phyloP scores from a whole-genome alignment of 2,797 vertebrate genomes.

The Pyrocephalus nanus region DNA sequence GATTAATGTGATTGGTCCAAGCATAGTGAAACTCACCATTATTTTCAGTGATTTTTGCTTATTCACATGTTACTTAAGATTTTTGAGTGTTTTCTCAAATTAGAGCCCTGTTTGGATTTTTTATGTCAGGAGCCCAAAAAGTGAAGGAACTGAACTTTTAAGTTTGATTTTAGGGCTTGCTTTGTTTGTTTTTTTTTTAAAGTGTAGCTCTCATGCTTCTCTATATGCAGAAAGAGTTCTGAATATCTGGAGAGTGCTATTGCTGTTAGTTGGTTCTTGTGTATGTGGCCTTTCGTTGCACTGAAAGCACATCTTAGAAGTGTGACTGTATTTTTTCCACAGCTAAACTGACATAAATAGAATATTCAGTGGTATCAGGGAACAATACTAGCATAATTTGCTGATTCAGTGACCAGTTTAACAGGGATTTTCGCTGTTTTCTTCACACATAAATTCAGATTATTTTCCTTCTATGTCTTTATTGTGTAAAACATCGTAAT shows the following conservation, averaged over 20 bases:
- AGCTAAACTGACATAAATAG: not conserved
- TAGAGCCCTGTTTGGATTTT: not conserved
- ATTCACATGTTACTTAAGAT: not conserved
- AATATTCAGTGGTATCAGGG: not conserved
- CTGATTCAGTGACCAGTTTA: not conserved
- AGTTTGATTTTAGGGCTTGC: not conserved
- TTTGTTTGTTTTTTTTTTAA: not conserved
- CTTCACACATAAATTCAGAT: not conserved
- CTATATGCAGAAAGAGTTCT: not conserved
- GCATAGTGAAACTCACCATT: not conserved
- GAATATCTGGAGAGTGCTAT: not conserved
- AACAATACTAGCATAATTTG: not conserved
- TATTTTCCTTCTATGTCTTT: not conserved
- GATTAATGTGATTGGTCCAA: not conserved
- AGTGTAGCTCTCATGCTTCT: not conserved
- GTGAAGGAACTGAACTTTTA: not conserved
- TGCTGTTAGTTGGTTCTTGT: not conserved
- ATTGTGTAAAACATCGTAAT: not conserved
- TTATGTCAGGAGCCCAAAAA: not conserved
- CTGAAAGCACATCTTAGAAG: not conserved
- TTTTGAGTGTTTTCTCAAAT: not conserved
- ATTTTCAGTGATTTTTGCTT: not conserved
- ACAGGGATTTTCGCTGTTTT: not conserved
- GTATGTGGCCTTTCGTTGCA: not conserved
- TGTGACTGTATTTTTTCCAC: not conserved